phyloP scores from a whole-genome alignment of 2,888 invertebrate genomes.

The Catocala nupta region DNA sequence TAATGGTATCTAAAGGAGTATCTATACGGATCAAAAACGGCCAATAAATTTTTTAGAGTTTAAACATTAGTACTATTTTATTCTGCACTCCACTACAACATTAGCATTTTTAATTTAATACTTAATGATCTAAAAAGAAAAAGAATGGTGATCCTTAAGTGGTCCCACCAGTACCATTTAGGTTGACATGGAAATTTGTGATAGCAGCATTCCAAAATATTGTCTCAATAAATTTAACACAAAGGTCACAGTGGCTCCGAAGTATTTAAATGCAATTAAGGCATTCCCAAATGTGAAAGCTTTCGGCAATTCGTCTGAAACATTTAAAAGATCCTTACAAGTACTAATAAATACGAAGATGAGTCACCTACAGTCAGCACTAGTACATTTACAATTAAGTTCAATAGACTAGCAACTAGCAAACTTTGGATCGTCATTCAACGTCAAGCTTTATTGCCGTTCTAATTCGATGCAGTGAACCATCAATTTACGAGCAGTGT shows the following conservation, averaged over 20 bases:
- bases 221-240: slow-evolving; percentile 13
- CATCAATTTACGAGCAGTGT: slow-evolving; percentile 12
- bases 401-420: slow-evolving; percentile 3
- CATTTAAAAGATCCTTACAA: neutral
- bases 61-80: too few species aligned
- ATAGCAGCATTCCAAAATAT: slow-evolving; percentile 3
- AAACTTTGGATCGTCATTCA: slow-evolving; percentile 2
- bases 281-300: slow-evolving; percentile 19
- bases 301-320: neutral
- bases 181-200: neutral
- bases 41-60: too few species aligned
- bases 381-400: neutral
- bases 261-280: slow-evolving; percentile 14
- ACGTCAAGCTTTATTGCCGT: slow-evolving; percentile 14
- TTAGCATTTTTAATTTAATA: neutral
- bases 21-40: too few species aligned
- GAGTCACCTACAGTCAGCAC: neutral
- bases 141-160: neutral
- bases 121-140: neutral
- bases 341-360: neutral
- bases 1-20: too few species aligned
- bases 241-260: slow-evolving; percentile 11
- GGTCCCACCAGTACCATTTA: neutral
- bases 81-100: too few species aligned
- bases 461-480: slow-evolving; percentile 10